Percentiles rank a stretch among this genome's conserved stretches.
Evolutionary conservation across 2,888 invertebrate species (phyloP).

Genomic region (Margaritifera margaritifera): DNA sequence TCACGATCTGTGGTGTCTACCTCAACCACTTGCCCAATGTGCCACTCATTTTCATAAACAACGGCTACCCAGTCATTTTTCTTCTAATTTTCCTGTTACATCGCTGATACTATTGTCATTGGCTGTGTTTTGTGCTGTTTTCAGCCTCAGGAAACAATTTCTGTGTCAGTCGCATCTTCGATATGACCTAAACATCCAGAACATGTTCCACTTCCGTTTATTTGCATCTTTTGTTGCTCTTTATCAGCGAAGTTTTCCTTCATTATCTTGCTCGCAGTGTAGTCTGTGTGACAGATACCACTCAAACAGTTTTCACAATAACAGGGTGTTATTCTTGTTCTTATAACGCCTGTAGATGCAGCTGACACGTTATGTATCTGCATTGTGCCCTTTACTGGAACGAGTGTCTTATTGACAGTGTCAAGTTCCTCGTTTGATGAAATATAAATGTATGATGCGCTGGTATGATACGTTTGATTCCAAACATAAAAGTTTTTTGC

Average conservation of each 20-base stretch:
- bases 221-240: too few species aligned
- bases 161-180: background rate
- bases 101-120: background rate
- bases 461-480: conserved; percentile 4
- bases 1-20: conserved; percentile 10
- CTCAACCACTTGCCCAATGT: conserved; percentile 9
- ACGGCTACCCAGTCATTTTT: background rate
- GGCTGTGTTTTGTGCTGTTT: background rate
- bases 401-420: too few species aligned
- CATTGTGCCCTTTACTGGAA: conserved; percentile 17
- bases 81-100: too few species aligned
- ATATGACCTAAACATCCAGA: too few species aligned
- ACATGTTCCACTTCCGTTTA: too few species aligned
- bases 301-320: conserved; percentile 18
- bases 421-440: conserved; percentile 1
- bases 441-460: conserved; percentile 6
- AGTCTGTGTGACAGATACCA: conserved; percentile 1
- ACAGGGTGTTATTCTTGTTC: conserved; percentile 18
- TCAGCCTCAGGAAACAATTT: background rate
- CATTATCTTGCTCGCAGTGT: background rate
- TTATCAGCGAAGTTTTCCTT: too few species aligned
- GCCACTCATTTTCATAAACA: conserved; percentile 9
- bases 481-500: conserved; percentile 19
- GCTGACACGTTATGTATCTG: conserved; percentile 10
- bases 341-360: background rate